Evolutionary conservation across 2,797 vertebrate genomes (phyloP), one percentile per base, ranked within the genome.

Genomic region (Liparis tanakae): DNA sequence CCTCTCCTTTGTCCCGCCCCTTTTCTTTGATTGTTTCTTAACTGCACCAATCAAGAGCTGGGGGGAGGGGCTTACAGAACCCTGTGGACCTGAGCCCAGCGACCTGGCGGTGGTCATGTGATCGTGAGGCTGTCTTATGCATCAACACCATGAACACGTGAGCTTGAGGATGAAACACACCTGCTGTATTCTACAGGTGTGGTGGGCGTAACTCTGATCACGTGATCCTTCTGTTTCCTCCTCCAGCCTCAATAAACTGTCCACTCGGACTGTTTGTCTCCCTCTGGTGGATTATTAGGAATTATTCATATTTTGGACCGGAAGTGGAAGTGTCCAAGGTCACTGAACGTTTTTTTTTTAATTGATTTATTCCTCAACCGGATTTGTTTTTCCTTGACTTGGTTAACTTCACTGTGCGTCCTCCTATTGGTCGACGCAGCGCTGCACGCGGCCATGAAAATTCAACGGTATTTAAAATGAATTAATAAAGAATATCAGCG

Each of bases 161-260:
- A 87, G 76, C 80, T 82, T 68, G 85, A 59, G 89, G 89, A 88
- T 73, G 89, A 81, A 87, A 85, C 93, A 88, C 92, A 88, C 76
- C 91, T 92, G 93, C 93, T 84, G 88, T 85, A 89, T 86, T 82
- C 86, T 89, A 92, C 94, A 86, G 91, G 90, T 93, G 94, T 93
- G 95, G 92, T 94, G 92, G 92, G 88, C 90, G 83, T 94, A 88
- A 84, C 91, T 71, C 92, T 39, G 88, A 94, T 95, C 88, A 93
- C 90, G 91, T 95, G 87, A 88, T 91, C 9, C 39, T 12, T 5
- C 2, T 41, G 12, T 93, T 95, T 92, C 90, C 88, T 93, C 93
- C 93, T 95, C 94, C 94, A 96, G 96, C 96, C 96, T 98, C 96
- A 97, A 97, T 97, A 97, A 97, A 97, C 91, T 92, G 93, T 93